phyloP scores from a whole-genome alignment of 2,113 vertebrate species.

The Periophthalmus modestus region DNA sequence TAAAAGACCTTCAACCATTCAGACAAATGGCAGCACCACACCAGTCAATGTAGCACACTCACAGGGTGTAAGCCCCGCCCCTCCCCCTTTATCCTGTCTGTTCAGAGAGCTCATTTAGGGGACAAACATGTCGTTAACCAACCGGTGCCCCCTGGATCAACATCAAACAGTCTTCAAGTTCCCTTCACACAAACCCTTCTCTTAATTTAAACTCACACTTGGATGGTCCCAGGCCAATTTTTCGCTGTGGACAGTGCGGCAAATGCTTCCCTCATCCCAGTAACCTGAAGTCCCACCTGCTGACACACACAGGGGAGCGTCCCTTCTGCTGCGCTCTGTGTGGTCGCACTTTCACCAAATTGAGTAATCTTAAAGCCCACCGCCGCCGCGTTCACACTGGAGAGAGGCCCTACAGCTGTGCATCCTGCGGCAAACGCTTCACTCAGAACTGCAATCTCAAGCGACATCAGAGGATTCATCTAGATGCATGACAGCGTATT shows the following conservation, averaged over 20 bases:
- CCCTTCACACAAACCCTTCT: conserved; percentile 27
- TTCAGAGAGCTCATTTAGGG: conserved; percentile 41
- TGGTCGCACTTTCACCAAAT: conserved; percentile 79
- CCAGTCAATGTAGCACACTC: conserved; percentile 34
- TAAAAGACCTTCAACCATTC: conserved; percentile 44
- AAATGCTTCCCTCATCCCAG: conserved; percentile 78
- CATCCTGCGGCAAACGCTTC: conserved; percentile 80
- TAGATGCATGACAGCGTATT: conserved; percentile 47
- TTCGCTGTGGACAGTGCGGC: conserved; percentile 75
- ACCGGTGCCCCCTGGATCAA: conserved; percentile 32
- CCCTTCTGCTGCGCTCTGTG: conserved; percentile 79
- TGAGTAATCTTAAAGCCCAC: conserved; percentile 80
- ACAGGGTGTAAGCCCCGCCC: conserved; percentile 31
- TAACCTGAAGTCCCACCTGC: conserved; percentile 75
- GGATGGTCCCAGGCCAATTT: conserved; percentile 42
- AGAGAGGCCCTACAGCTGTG: conserved; percentile 78
- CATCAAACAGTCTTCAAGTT: conserved; percentile 41
- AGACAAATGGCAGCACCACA: conserved; percentile 10
- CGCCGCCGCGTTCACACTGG: conserved; percentile 77
- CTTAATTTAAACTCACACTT: conserved; percentile 39
- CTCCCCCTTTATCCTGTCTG: conserved; percentile 27
- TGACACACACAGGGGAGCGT: conserved; percentile 77
- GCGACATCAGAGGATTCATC: conserved; percentile 79
- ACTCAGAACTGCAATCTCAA: conserved; percentile 80
- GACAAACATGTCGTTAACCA: conserved; percentile 57